Evolutionary conservation across 2,888 invertebrate genomes (phyloP).

Genomic region (Palloptera scutellata): DNA sequence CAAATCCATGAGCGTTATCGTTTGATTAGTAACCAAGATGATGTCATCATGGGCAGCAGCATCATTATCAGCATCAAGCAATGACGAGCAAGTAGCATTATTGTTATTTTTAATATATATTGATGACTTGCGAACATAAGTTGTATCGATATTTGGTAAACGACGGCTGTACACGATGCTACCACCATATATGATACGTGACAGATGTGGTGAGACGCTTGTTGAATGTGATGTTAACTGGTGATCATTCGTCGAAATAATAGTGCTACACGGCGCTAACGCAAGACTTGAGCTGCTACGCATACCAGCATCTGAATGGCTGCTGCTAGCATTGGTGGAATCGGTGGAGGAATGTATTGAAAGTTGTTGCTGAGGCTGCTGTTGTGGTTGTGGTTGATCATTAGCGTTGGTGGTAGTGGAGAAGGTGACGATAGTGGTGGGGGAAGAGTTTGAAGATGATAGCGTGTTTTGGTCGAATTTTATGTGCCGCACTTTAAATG

Average conservation of each 20-base stretch:
- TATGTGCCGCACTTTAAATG: conserved; percentile 51
- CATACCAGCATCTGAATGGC: not conserved
- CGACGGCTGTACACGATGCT: conserved; percentile 50
- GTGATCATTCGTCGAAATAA: conserved; percentile 11
- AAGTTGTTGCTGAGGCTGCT: no score
- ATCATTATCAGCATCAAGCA: conserved; percentile 1
- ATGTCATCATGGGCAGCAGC: conserved; percentile 34
- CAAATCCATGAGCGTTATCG: conserved; percentile 46
- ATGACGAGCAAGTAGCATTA: not conserved
- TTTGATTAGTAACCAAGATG: conserved; percentile 45
- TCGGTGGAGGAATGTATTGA: no score
- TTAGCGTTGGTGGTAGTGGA: no score
- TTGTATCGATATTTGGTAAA: conserved; percentile 49
- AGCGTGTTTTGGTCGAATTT: conserved; percentile 58
- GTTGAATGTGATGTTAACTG: conserved; percentile 24
- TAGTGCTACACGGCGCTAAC: conserved; percentile 1
- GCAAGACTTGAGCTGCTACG: not conserved
- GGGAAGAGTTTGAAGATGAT: conserved; percentile 36
- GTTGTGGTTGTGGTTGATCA: no score
- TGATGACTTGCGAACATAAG: conserved; percentile 47
- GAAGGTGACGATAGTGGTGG: no score
- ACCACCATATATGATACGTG: conserved; percentile 49
- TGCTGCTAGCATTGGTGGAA: not conserved
- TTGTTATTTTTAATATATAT: conserved; percentile 44
- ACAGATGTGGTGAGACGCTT: conserved; percentile 22